phyloP scores from a whole-genome alignment of 2,888 invertebrate species.

The Sipha maydis region DNA sequence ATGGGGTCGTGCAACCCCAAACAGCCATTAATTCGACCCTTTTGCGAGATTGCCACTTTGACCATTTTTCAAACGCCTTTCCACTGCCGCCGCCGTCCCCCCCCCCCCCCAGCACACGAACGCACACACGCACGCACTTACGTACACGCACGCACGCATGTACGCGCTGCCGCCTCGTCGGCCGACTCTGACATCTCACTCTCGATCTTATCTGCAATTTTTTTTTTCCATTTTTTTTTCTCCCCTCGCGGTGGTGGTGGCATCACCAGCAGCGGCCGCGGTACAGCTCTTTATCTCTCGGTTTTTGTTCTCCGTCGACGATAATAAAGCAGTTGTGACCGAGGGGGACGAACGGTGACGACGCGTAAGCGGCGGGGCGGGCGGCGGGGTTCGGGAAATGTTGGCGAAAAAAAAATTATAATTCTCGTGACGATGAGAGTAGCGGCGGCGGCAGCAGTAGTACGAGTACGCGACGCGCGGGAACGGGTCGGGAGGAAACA shows the following conservation, averaged over 20 bases:
- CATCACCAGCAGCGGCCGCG: not conserved
- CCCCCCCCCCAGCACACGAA: not conserved
- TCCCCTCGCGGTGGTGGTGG: not conserved
- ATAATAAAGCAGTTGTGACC: not conserved
- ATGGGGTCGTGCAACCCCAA: conserved; percentile 60
- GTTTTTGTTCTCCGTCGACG: conserved; percentile 27
- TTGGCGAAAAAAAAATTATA: not conserved
- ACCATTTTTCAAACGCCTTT: conserved; percentile 61
- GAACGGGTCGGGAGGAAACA: not conserved
- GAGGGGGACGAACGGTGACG: not conserved
- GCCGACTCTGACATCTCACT: conserved; percentile 50
- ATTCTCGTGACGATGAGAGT: conserved; percentile 25
- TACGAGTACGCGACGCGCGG: not conserved
- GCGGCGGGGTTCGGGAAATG: not conserved
- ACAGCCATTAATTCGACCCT: conserved; percentile 61
- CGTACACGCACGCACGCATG: too few relatives aligned
- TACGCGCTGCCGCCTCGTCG: not conserved
- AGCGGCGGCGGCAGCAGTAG: not conserved
- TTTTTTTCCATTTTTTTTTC: conserved; percentile 17
- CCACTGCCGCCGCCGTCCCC: not conserved
- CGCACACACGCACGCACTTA: not conserved
- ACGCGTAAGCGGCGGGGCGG: not conserved
- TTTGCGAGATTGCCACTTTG: conserved; percentile 62
- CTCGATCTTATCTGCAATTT: conserved; percentile 52
- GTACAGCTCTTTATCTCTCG: not conserved